Evolutionary conservation across 2,797 vertebrate genomes (phyloP).

Genomic region (Xenentodon cancila): DNA sequence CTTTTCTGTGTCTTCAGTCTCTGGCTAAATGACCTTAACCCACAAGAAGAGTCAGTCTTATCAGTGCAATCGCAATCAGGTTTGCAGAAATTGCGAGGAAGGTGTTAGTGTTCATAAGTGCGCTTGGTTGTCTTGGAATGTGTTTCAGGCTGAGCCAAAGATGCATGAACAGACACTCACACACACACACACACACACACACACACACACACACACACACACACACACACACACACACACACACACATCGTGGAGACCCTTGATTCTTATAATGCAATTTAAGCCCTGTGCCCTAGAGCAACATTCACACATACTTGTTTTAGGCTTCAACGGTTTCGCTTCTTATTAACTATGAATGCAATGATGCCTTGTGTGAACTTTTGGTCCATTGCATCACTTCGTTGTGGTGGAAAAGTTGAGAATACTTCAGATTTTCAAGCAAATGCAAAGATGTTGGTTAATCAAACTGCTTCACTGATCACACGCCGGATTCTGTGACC

Average conservation of each 20-base stretch:
- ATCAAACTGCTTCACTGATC: too few species aligned
- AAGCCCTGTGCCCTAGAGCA: background rate
- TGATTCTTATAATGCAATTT: background rate
- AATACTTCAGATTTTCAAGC: too few species aligned
- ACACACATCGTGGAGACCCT: background rate
- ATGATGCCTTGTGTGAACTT: background rate
- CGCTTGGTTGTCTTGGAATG: conserved; percentile 21
- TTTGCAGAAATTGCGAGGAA: conserved; percentile 34
- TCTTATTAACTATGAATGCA: background rate
- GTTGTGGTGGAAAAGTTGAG: too few species aligned
- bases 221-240: background rate
- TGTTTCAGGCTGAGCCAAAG: conserved; percentile 24
- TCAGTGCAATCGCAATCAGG: conserved; percentile 28
- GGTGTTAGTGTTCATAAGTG: conserved; percentile 20
- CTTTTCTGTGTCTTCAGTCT: conserved; percentile 63
- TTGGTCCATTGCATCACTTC: too few species aligned
- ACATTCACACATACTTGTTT: background rate
- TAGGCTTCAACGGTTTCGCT: background rate
- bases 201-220: conserved; percentile 2
- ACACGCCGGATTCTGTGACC: too few species aligned
- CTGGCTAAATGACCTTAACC: conserved; percentile 74
- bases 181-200: conserved; percentile 6
- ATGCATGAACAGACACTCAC: background rate
- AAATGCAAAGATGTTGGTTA: too few species aligned
- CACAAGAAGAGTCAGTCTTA: conserved; percentile 32